Evolutionary conservation across 1,140 invertebrate species (phyloP), one percentile per base, ranked within the genome.

Genomic region (Contarinia nasturtii): DNA sequence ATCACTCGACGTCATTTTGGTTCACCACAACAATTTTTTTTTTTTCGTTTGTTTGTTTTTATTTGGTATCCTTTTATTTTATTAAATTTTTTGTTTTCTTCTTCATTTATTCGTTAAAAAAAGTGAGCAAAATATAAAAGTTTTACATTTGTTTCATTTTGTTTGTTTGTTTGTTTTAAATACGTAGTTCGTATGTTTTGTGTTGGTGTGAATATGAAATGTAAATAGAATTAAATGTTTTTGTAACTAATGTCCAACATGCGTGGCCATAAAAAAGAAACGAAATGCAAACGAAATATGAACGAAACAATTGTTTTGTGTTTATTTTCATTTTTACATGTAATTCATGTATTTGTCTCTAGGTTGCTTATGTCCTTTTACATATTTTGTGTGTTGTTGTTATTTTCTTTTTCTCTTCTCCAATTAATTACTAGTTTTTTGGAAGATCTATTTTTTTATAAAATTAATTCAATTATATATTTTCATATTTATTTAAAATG

Each of bases 101-200:
- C 33, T 45, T 33, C 33, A 34, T 49, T 50, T 38, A 49, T 41
- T 41, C 46, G 17, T 4, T 18, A 18, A 42, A 20, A 45, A 44
- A 46, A 46, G 33, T 45, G 44, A 27, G 19, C 44, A 45, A 45
- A 45, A 27, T 45, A 45, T 19, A 45, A 27, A 27, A 27, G 12
- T 45, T 45, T 44, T 44, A 18, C n/a, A 18, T 20, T 44, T 44
- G n/a, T 19, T 44, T 44, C 18, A 7, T 27, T 3, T 27, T 27
- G 27, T 27, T 27, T 27, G 27, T 27, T 27, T 3, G 3, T 27
- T 44, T 18, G 5, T 27, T 27, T 27, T 27, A 27, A 27, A 27
- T 27, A 27, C 27, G 27, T 27, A 27, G 27, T 27, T 27, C 27
- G 27, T 27, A 27, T 27, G 27, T 10, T 27, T 20, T 44, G n/a